These are phyloP conservation scores for Falco biarmicus DNA, from an alignment of 2,797 vertebrate species.

Conservation along the genomic window DNA sequence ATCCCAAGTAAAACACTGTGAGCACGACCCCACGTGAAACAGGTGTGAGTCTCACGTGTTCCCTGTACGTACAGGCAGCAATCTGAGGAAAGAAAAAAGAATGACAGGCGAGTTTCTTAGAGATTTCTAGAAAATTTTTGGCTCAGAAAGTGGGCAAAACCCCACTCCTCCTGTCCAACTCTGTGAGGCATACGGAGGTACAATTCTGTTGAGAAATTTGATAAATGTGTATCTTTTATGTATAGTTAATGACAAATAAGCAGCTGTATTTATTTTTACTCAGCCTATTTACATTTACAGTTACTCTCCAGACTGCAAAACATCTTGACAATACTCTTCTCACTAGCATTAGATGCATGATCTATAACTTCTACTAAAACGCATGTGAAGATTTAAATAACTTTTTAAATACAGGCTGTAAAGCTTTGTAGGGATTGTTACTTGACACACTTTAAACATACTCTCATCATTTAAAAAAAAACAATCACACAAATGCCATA, in stretches of 20 bases:
- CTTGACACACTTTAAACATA: not conserved
- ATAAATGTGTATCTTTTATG: not conserved
- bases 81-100: not conserved
- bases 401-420: not conserved
- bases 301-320: not conserved
- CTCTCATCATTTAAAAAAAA: not conserved
- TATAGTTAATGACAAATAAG: not conserved
- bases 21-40: accelerated
- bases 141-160: not conserved
- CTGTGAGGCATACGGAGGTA: accelerated
- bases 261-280: not conserved
- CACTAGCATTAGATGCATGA: not conserved
- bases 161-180: not conserved
- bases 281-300: not conserved
- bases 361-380: not conserved
- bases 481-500: not conserved
- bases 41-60: accelerated
- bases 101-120: accelerated
- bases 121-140: not conserved
- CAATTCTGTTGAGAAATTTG: not conserved
- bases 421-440: not conserved
- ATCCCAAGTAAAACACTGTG: accelerated
- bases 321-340: not conserved
- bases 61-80: accelerated
- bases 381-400: not conserved